Conservation (phyloP, 2,797 vertebrate genomes). For the Lates japonicus region DNA sequence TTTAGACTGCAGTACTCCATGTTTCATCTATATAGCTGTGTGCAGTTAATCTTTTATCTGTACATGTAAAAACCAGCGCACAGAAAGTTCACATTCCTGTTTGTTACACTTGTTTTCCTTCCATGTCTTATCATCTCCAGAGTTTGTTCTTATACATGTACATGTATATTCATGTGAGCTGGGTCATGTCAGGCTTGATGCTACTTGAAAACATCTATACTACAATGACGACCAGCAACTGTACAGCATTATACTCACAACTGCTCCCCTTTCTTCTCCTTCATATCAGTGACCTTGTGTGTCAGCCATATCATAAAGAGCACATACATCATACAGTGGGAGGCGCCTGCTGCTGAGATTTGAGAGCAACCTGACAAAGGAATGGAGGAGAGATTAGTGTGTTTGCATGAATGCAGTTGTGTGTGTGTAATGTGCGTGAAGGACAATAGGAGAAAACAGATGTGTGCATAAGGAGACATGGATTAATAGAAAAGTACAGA, state of each 20-base stretch:
- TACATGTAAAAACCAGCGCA: background rate
- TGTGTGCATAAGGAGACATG: background rate
- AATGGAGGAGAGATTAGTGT: conserved; percentile 42
- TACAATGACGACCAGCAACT: conserved; percentile 19
- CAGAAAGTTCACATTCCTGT: conserved; percentile 20
- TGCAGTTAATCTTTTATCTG: conserved; percentile 44
- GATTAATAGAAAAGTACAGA: background rate
- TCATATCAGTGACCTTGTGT: conserved; percentile 63
- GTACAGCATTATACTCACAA: conserved; percentile 22
- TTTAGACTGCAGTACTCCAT: conserved; percentile 6
- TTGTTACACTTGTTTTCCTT: background rate
- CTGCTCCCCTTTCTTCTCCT: conserved; percentile 33
- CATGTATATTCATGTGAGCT: background rate
- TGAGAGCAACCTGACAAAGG: conserved; percentile 37
- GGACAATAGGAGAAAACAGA: conserved; percentile 15
- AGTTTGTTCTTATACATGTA: background rate
- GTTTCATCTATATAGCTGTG: conserved; percentile 5
- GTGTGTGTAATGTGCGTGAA: conserved; percentile 1
- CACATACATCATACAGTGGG: conserved; percentile 54
- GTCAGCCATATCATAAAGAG: conserved; percentile 51
- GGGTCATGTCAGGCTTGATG: conserved; percentile 1
- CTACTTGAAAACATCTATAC: conserved; percentile 13
- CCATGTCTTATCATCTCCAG: background rate
- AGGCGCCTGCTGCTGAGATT: conserved; percentile 36
- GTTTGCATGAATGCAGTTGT: conserved; percentile 2